These are phyloP conservation scores for Tamias sibiricus DNA, from an alignment of 2,113 vertebrate species.

Conservation along the genomic window DNA sequence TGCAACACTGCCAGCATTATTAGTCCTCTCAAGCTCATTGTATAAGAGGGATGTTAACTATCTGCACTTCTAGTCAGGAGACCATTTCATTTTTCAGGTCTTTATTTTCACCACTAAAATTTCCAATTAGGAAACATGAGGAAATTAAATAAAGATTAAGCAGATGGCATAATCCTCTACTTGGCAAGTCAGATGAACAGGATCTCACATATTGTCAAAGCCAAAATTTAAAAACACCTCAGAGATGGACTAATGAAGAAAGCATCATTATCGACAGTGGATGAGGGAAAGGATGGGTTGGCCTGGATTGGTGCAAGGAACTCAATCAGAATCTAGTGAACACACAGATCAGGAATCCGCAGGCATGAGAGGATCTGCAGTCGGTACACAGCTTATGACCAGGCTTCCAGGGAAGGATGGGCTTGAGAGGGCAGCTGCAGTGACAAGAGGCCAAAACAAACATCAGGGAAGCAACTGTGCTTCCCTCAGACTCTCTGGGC, in stretches of 20 bases:
- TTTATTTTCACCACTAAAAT: neutral
- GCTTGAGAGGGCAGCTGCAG: accelerated
- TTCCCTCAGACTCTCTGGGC: too few relatives aligned
- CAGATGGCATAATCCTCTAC: neutral
- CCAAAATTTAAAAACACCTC: neutral
- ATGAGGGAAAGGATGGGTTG: neutral
- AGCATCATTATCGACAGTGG: neutral
- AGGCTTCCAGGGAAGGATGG: neutral
- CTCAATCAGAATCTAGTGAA: neutral
- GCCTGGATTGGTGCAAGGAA: neutral
- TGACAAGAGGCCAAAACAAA: too few relatives aligned
- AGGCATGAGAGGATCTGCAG: accelerated
- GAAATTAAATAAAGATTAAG: conserved; percentile 2
- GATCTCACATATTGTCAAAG: neutral
- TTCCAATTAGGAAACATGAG: neutral
- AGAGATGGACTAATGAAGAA: neutral
- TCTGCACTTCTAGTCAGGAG: neutral
- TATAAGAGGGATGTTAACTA: neutral
- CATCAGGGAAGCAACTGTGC: accelerated
- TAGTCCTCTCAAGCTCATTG: neutral
- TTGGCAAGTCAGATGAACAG: neutral
- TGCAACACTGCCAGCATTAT: neutral
- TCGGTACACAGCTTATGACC: neutral
- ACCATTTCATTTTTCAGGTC: neutral
- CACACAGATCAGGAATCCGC: neutral